A percentile compares a stretch with the other conserved stretches of the same genome.
These are phyloP conservation scores for Drosophila insularis DNA, from an alignment of 1,140 invertebrate genomes.

Conservation along the genomic window DNA sequence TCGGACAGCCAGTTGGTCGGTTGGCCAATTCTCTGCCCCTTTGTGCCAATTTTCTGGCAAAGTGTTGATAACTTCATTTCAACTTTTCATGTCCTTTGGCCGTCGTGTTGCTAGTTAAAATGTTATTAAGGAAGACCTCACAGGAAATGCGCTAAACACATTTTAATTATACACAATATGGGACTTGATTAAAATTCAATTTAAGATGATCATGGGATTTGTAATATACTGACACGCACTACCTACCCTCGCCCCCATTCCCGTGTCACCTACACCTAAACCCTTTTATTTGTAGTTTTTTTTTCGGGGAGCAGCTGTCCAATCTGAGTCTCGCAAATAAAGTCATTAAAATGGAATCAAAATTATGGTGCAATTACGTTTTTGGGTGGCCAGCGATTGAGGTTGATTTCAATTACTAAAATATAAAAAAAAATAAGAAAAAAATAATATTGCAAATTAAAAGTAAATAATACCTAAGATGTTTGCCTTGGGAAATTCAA, in stretches of 20 bases:
- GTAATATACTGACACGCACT: neutral
- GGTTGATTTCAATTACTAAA: slow-evolving; percentile 64
- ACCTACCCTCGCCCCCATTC: neutral
- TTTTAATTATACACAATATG: slow-evolving; percentile 71
- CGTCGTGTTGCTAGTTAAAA: slow-evolving; percentile 51
- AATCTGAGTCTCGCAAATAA: slow-evolving; percentile 51
- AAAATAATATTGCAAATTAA: slow-evolving; percentile 27
- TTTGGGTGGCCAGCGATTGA: slow-evolving; percentile 64
- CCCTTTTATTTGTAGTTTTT: neutral
- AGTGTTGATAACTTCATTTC: slow-evolving; percentile 78
- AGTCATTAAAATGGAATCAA: slow-evolving; percentile 81
- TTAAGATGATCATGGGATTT: slow-evolving; percentile 29
- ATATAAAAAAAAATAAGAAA: slow-evolving; percentile 45
- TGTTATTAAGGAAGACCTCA: slow-evolving; percentile 50
- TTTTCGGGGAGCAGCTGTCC: slow-evolving; percentile 11
- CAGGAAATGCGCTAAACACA: slow-evolving; percentile 71
- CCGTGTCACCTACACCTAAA: no score
- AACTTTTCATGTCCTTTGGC: slow-evolving; percentile 40
- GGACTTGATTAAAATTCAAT: slow-evolving; percentile 79
- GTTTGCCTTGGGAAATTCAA: slow-evolving; percentile 24
- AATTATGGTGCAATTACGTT: slow-evolving; percentile 73
- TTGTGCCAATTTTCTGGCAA: slow-evolving; percentile 37
- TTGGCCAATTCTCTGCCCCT: no score
- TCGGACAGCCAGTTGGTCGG: neutral
- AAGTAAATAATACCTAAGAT: slow-evolving; percentile 17